phyloP scores from a whole-genome alignment of 2,113 vertebrate species.

The Suricata suricatta region DNA sequence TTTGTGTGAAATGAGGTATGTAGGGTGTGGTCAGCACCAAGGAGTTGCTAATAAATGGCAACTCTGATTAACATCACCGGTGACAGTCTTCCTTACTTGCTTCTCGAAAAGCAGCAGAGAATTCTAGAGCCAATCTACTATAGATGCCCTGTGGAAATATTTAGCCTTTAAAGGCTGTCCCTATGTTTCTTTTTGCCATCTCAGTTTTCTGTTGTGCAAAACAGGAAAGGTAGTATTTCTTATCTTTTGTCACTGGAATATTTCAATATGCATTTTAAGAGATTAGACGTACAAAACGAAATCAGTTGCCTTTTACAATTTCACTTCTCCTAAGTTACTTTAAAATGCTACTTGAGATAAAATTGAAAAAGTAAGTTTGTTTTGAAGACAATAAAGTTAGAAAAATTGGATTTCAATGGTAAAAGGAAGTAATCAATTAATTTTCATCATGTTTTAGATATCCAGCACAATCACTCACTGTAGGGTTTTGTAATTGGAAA shows the following conservation, averaged over 20 bases:
- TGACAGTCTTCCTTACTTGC: background rate
- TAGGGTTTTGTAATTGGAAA: background rate
- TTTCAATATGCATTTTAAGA: background rate
- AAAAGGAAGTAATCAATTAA: background rate
- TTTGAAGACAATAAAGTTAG: background rate
- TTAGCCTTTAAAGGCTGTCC: background rate
- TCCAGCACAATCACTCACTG: background rate
- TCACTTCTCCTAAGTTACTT: background rate
- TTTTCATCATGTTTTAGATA: background rate
- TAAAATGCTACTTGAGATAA: background rate
- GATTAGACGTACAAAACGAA: background rate
- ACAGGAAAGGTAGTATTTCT: background rate
- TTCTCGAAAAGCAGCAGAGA: background rate
- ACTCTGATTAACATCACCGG: background rate
- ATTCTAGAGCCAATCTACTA: background rate
- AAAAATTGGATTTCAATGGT: background rate
- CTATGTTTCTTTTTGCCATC: background rate
- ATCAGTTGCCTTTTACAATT: background rate
- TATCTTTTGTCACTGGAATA: background rate
- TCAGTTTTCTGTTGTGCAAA: background rate
- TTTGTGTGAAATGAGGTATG: background rate
- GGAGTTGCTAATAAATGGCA: background rate
- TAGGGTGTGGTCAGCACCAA: background rate
- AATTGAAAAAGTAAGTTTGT: background rate
- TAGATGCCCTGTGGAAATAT: background rate